Base-by-base conservation (phyloP, 1,140 invertebrate genomes). In the Chrysomallon squamiferum region DNA sequence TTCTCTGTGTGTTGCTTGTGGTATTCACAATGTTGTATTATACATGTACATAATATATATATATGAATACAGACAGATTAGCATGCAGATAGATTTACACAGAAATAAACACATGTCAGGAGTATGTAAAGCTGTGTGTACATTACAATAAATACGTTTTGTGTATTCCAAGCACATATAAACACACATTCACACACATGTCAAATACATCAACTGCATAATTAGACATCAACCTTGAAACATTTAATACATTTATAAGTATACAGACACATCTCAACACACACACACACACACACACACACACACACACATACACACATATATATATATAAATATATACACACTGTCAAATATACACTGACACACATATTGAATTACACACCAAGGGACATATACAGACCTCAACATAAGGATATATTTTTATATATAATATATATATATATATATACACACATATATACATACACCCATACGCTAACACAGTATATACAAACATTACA, bases 291-390 rank as follows among this genome's bases (percentile, higher is more conserved):
- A 33, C 57, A 59, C 57, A 38, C 57, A 49, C 41, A 62, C 59
- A 49, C 41, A 62, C 59, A 62, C 59, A 62, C 41, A 62, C 41
- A 6, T 18, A 47, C 59, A 62, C 22, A 62, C 18, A 62, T 25
- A 59, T 33, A 6, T 41, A 43, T n/a, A 43, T n/a, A 43, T n/a
- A 43, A n/a, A 43, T 9, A 43, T n/a, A 43, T n/a, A 43, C 9
- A 43, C 41, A 43, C 41, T 11, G 9, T 11, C 41, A 43, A 9
- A 43, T 9, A 43, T n/a, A 43, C 41, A 43, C 41, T 11, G 41
- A 43, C 9, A 43, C 9, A 43, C 41, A 43, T n/a, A 43, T n/a
- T 11, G 9, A 43, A 9, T 11, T 9, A 43, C 41, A 43, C 9
- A 43, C 41, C 9, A n/a, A 43, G 9, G n/a, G 41, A 43, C 41